Evolutionary conservation across 1,140 invertebrate species (phyloP), one percentile per base, ranked within the genome.

Genomic region (Lucilia sericata): DNA sequence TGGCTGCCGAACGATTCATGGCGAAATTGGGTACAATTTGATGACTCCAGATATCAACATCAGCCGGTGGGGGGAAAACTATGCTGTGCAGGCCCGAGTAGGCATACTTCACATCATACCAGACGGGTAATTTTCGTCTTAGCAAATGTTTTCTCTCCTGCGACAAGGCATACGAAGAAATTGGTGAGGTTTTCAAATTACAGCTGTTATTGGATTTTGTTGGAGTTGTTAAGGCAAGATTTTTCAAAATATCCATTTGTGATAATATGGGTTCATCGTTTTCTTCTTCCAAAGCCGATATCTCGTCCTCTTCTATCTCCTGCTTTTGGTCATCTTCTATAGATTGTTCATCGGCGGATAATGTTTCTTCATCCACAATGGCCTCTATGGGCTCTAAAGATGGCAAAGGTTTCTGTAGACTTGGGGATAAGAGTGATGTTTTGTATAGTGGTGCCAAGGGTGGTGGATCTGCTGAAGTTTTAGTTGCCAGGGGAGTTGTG

Each of bases 81-180:
- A 94, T 94, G 86, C 93, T 94, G 88, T 94, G 94, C 82, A 94
- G 88, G 13, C 94, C 94, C 13, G 94, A 92, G 88, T 94, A 94
- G 4, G 94, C 93, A 86, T 93, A 93, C 75, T 91, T 91, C 42
- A 92, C 90, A 85, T 92, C 91, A 70, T 92, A 89, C 90, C 90
- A 85, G 83, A 85, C 86, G 82, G 90, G 88, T 84, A 89, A 55
- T 78, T 90, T 88, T 5, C 86, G 86, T 7, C 90, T 80, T 2
- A 90, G 83, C 74, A 76, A 84, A 25, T 80, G 76, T 80, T 49
- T 80, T 80, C 76, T 80, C 49, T 49, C n/a, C 19, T 70, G 65
- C 5, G 65, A 5, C 17, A 89, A 70, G 10, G 65, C 65, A 21
- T 70, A 70, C 5, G n/a, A 21, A 70, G 65, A 70, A 19, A 21